Evolutionary conservation across 2,888 invertebrate genomes (phyloP).

Genomic region (Pachliopta kotzebuea): DNA sequence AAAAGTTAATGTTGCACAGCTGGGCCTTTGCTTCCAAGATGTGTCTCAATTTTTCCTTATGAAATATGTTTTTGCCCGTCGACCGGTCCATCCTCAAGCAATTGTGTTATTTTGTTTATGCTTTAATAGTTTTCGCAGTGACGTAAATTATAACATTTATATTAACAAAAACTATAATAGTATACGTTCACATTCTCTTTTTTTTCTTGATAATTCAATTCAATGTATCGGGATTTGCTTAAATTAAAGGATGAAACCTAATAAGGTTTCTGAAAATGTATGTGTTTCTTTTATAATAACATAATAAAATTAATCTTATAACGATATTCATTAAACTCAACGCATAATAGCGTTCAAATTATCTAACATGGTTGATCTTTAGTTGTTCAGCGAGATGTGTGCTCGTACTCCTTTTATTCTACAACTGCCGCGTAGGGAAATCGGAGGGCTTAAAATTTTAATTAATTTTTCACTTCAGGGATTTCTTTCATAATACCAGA

Average conservation of each 20-base stretch:
- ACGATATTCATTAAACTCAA: constrained; percentile 36
- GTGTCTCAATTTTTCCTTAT: constrained; percentile 31
- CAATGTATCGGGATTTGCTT: no score
- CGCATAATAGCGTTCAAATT: constrained; percentile 67
- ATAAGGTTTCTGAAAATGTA: no score
- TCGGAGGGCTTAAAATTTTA: constrained; percentile 70
- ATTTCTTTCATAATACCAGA: constrained; percentile 64
- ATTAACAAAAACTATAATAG: no score
- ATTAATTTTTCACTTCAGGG: constrained; percentile 75
- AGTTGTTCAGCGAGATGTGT: constrained; percentile 72
- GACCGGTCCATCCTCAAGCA: constrained; percentile 22
- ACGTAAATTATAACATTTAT: background rate
- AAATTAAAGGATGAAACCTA: no score
- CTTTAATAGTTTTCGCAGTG: constrained; percentile 13
- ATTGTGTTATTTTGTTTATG: constrained; percentile 24
- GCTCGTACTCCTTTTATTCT: constrained; percentile 59
- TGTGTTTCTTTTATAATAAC: no score
- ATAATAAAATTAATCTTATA: constrained; percentile 10
- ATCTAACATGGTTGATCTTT: constrained; percentile 72
- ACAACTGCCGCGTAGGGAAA: constrained; percentile 56
- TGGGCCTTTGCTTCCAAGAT: constrained; percentile 23
- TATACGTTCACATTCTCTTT: no score
- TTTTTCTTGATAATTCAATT: no score
- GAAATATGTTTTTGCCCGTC: constrained; percentile 28
- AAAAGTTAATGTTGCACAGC: constrained; percentile 31